Percentiles rank a stretch among this genome's conserved stretches.
phyloP scores from a whole-genome alignment of 2,888 invertebrate species.

The Pachydiplax longipennis region DNA sequence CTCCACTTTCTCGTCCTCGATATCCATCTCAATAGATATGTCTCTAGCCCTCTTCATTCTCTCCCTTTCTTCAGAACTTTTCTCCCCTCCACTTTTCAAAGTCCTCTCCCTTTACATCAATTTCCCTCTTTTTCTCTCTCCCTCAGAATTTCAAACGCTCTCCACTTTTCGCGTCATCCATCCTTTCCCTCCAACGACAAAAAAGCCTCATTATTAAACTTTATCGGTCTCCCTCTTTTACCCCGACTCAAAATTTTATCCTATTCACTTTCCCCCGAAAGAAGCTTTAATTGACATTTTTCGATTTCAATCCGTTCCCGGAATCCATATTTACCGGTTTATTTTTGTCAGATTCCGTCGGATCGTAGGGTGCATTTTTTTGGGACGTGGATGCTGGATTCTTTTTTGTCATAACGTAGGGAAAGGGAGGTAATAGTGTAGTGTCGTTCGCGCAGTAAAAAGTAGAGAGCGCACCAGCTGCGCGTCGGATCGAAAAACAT shows the following conservation, averaged over 20 bases:
- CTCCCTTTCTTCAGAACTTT: background rate
- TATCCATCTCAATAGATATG: background rate
- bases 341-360: background rate
- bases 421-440: background rate
- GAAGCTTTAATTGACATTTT: conserved; percentile 11
- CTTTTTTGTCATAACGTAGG: background rate
- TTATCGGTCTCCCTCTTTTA: conserved; percentile 1
- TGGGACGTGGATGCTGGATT: background rate
- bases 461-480: background rate
- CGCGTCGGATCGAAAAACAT: background rate
- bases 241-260: background rate
- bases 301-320: conserved; percentile 25
- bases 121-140: background rate
- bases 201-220: conserved; percentile 37
- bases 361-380: no score
- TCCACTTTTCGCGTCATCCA: background rate
- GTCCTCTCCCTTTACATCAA: background rate
- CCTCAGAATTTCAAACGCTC: background rate
- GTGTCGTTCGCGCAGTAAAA: background rate
- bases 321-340: background rate
- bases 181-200: background rate
- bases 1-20: background rate
- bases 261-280: conserved; percentile 4
- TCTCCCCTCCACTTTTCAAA: background rate
- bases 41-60: background rate